Evolutionary conservation across 2,888 invertebrate genomes (phyloP).

Genomic region (Diplolepis rosae): DNA sequence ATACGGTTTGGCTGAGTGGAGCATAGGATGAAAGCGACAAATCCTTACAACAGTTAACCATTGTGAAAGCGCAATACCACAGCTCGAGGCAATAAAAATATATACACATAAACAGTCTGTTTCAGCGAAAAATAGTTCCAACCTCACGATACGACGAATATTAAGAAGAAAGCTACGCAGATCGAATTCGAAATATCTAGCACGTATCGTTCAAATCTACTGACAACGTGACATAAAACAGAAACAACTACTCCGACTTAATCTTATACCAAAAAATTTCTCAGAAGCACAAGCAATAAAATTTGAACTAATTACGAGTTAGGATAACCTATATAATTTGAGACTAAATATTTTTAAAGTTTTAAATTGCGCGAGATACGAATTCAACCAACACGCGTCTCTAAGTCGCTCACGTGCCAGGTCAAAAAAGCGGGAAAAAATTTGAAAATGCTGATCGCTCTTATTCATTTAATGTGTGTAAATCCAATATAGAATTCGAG

Average conservation of each 20-base stretch:
- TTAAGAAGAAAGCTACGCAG: constrained; percentile 30
- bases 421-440: background rate
- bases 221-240: background rate
- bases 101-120: background rate
- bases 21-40: constrained; percentile 50
- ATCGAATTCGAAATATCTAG: constrained; percentile 22
- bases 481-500: background rate
- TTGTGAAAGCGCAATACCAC: constrained; percentile 58
- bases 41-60: constrained; percentile 61
- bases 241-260: background rate
- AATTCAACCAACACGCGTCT: background rate
- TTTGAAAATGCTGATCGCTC: constrained; percentile 34
- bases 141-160: constrained; percentile 25
- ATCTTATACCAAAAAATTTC: too few species aligned
- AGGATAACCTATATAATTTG: too few species aligned
- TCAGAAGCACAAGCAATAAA: too few species aligned
- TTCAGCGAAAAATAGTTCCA: constrained; percentile 32
- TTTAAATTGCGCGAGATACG: background rate
- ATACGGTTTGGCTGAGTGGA: background rate
- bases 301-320: too few species aligned
- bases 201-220: constrained; percentile 5
- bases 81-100: constrained; percentile 29
- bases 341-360: background rate
- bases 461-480: constrained; percentile 12
- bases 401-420: background rate